Evolutionary conservation across 2,888 invertebrate genomes (phyloP).

Genomic region (Bellardia bayeri): DNA sequence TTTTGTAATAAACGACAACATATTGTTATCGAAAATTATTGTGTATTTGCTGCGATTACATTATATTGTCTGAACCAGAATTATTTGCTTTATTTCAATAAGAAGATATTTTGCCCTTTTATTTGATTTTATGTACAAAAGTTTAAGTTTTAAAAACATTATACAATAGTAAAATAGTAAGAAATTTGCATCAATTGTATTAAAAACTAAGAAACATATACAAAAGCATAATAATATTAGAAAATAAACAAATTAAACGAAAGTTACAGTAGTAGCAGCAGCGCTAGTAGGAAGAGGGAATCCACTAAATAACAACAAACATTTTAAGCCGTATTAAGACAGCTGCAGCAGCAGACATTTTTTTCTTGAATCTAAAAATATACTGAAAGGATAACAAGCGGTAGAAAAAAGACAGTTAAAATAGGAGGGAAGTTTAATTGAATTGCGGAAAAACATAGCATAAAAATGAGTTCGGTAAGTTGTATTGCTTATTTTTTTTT

Average conservation of each 20-base stretch:
- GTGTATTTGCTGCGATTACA: slow-evolving; percentile 50
- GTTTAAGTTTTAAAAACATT: slow-evolving; percentile 16
- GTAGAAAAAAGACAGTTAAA: neutral
- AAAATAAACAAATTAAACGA: slow-evolving; percentile 29
- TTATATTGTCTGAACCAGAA: slow-evolving; percentile 34
- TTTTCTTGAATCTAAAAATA: neutral
- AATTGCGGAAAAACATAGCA: slow-evolving; percentile 1
- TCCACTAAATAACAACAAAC: neutral
- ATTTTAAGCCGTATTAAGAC: neutral
- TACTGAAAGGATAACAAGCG: neutral
- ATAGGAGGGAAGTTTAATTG: slow-evolving; percentile 27
- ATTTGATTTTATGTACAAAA: slow-evolving; percentile 48
- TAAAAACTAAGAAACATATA: neutral
- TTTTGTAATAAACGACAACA: slow-evolving; percentile 30
- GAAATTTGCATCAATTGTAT: neutral
- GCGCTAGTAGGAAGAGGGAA: neutral
- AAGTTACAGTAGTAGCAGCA: neutral
- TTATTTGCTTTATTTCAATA: slow-evolving; percentile 57
- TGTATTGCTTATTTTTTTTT: too few species aligned
- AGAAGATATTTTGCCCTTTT: slow-evolving; percentile 41
- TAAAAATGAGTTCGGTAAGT: slow-evolving; percentile 64
- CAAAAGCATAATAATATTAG: slow-evolving; percentile 14
- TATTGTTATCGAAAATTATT: slow-evolving; percentile 56
- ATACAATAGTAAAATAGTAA: slow-evolving; percentile 14
- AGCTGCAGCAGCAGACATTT: slow-evolving; percentile 29